These are phyloP conservation scores for Pagetopsis macropterus DNA, from an alignment of 2,797 vertebrate species.

Conservation along the genomic window DNA sequence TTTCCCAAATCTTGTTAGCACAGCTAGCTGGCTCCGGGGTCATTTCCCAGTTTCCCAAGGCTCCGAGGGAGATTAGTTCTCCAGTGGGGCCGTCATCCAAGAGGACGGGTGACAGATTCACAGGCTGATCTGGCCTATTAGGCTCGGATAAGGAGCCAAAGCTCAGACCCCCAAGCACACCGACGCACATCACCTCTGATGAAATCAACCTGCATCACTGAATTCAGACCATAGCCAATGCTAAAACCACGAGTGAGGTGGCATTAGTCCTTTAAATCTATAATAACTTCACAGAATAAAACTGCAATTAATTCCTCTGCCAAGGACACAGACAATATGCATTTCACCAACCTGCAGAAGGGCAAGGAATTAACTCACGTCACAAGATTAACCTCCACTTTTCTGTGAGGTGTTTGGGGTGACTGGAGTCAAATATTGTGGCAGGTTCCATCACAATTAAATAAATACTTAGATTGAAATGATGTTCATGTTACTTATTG, in stretches of 20 bases:
- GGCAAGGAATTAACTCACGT: conserved; percentile 11
- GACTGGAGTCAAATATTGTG: not conserved
- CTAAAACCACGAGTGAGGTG: conserved; percentile 40
- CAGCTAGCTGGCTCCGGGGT: conserved; percentile 78
- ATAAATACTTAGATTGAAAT: not conserved
- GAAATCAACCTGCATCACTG: conserved; percentile 77
- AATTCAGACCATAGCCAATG: conserved; percentile 50
- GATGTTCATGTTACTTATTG: not conserved
- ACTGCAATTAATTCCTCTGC: conserved; percentile 40
- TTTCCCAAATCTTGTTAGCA: conserved; percentile 85
- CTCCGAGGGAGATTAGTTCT: conserved; percentile 76
- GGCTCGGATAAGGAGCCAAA: conserved; percentile 79
- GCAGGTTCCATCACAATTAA: not conserved
- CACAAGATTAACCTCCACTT: conserved; percentile 9
- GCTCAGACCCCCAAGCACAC: conserved; percentile 66
- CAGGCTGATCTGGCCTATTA: conserved; percentile 84
- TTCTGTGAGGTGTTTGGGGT: not conserved
- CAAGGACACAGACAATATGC: not conserved
- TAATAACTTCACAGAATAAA: conserved; percentile 28
- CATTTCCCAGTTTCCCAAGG: conserved; percentile 80
- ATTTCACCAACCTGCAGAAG: conserved; percentile 3
- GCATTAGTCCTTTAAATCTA: conserved; percentile 43
- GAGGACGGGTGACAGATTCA: conserved; percentile 84
- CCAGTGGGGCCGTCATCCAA: conserved; percentile 70
- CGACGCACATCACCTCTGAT: conserved; percentile 71